These are phyloP conservation scores for Tyria jacobaeae DNA, from an alignment of 2,888 invertebrate genomes.

Conservation along the genomic window DNA sequence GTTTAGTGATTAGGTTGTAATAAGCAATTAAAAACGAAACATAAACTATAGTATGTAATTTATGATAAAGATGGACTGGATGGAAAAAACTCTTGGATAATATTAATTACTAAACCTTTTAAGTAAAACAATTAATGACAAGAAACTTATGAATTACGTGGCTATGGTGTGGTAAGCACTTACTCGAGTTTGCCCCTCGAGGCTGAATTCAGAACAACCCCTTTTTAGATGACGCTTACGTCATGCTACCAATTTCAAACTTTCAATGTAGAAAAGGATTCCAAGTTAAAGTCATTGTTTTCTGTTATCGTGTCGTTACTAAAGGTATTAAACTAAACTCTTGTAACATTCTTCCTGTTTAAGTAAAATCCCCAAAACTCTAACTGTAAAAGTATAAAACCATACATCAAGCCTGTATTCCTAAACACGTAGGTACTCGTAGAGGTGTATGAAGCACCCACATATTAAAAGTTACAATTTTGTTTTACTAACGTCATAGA, in stretches of 20 bases:
- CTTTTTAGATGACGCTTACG: slow-evolving; percentile 26
- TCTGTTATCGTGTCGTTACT: slow-evolving; percentile 9
- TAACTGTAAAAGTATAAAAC: no score
- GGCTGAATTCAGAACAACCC: slow-evolving; percentile 27
- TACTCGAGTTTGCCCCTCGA: slow-evolving; percentile 21
- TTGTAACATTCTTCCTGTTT: neutral
- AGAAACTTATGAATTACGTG: slow-evolving; percentile 30
- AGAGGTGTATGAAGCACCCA: no score
- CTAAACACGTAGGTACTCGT: no score
- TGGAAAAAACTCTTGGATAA: neutral
- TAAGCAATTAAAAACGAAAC: neutral
- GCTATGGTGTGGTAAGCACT: slow-evolving; percentile 27
- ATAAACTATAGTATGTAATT: no score
- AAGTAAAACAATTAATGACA: slow-evolving; percentile 11
- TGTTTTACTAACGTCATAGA: no score
- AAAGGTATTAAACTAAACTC: neutral
- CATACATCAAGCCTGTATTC: no score
- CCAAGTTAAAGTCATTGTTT: slow-evolving; percentile 25
- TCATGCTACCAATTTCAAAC: slow-evolving; percentile 29
- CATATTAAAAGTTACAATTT: no score
- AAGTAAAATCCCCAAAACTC: neutral
- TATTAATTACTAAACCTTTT: slow-evolving; percentile 15
- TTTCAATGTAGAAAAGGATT: slow-evolving; percentile 20
- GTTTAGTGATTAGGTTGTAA: no score
- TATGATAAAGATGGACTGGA: no score